Percentiles rank a stretch among this genome's conserved stretches.
These are phyloP conservation scores for Diarsia brunnea DNA, from an alignment of 2,888 invertebrate genomes.

Conservation along the genomic window DNA sequence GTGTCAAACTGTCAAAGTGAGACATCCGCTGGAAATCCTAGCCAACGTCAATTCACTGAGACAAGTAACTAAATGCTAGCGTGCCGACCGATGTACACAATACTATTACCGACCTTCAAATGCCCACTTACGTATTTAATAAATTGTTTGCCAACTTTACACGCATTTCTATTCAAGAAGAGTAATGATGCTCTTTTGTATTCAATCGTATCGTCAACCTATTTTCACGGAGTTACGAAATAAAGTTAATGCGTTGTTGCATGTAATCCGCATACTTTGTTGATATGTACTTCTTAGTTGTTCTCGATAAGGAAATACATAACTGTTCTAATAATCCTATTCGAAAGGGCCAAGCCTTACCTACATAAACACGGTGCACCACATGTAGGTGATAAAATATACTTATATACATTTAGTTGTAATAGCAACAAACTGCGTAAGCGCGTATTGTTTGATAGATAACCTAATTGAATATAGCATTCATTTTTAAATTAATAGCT, in stretches of 20 bases:
- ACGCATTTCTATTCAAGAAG: slow-evolving; percentile 57
- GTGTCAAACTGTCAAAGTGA: neutral
- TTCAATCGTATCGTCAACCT: slow-evolving; percentile 59
- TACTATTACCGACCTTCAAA: slow-evolving; percentile 30
- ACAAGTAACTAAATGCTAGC: neutral
- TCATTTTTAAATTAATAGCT: slow-evolving; percentile 2
- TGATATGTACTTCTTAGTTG: neutral
- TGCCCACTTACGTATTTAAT: neutral
- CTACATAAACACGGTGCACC: neutral
- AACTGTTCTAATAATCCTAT: neutral
- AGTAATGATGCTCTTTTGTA: slow-evolving; percentile 60
- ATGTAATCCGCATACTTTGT: slow-evolving; percentile 37
- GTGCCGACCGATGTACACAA: neutral
- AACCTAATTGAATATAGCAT: slow-evolving; percentile 33
- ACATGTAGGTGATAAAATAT: slow-evolving; percentile 12
- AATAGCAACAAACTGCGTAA: slow-evolving; percentile 29
- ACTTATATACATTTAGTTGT: neutral
- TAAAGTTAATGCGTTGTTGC: slow-evolving; percentile 30
- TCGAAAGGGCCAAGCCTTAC: neutral
- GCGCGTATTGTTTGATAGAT: slow-evolving; percentile 32
- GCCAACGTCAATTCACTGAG: neutral
- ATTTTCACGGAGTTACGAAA: slow-evolving; percentile 64
- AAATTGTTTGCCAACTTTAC: slow-evolving; percentile 37
- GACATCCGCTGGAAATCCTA: neutral
- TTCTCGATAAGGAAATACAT: neutral